Conservation (phyloP, 2,888 invertebrate genomes). For the Polydrusus tereticollis region DNA sequence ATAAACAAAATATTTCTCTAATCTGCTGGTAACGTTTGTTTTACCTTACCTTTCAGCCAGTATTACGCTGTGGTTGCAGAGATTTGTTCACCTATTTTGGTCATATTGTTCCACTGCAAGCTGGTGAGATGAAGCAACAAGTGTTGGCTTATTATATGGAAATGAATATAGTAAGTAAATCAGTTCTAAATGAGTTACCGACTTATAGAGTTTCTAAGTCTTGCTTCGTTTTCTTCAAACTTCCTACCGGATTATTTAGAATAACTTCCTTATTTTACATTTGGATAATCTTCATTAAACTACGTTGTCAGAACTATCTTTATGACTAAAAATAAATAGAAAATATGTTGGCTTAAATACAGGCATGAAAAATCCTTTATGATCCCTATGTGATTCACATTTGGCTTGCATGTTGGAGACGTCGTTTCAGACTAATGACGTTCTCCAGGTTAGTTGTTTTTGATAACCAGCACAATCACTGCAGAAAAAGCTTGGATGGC, state of each 20-base stretch:
- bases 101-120: not conserved
- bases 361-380: too few relatives aligned
- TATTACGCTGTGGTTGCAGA: too few relatives aligned
- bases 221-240: slow-evolving; percentile 17
- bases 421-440: too few relatives aligned
- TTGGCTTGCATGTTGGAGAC: too few relatives aligned
- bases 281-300: not conserved
- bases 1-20: too few relatives aligned
- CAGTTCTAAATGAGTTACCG: slow-evolving; percentile 39
- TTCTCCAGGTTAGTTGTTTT: too few relatives aligned
- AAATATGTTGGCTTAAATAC: not conserved
- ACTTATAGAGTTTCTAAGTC: slow-evolving; percentile 16
- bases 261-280: slow-evolving; percentile 4
- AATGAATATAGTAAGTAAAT: slow-evolving; percentile 42
- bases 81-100: not conserved
- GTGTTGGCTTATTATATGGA: slow-evolving; percentile 41
- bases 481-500: too few relatives aligned
- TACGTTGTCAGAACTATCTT: not conserved
- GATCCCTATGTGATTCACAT: too few relatives aligned
- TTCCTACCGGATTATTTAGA: slow-evolving; percentile 22
- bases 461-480: too few relatives aligned
- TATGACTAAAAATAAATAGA: not conserved
- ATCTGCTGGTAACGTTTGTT: too few relatives aligned
- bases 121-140: slow-evolving; percentile 30
- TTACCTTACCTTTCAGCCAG: too few relatives aligned